Base-by-base conservation (phyloP, 2,888 invertebrate genomes). In the Calephelis perditalis region DNA sequence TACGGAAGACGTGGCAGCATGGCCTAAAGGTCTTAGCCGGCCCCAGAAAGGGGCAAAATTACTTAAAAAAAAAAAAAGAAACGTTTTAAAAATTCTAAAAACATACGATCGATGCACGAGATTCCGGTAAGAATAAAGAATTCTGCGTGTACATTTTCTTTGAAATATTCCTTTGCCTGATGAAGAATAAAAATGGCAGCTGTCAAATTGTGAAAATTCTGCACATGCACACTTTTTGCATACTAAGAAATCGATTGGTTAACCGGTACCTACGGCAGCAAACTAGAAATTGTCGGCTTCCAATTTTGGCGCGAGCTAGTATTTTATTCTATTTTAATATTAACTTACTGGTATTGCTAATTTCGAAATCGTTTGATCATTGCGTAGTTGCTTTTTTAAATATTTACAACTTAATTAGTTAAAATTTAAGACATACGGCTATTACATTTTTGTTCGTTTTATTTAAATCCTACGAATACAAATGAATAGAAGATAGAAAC, bases 141-240 rank as follows among this genome's bases (percentile, higher is more conserved):
- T 35, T 46, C 46, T 35, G 15, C 45, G 35, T 7, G 35, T n/a
- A 54, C 52, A 54, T 54, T 54, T 54, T 54, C 52, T 54, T 54
- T 54, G 52, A 54, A 54, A 54, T 54, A 54, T 36, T 11, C 47
- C 10, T 43, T 49, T 37, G 47, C 58, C 58, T 52, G 36, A 54
- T 54, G 36, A 54, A 54, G 44, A 58, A 37, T 47, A 54, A 44
- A 37, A 37, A 56, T 44, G 12, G 37, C 60, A 56, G 60, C 60
- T 56, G 47, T 56, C 52, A 54, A 54, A 54, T 54, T 54, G 52
- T 56, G 56, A 56, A 60, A 60, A 56, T 60, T 12, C 60, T 40
- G 40, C 56, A 56, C 45, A 46, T 45, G 35, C 56, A 15, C 56
- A 44, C 45, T 56, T 60, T 56, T 60, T 60, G 60, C 60, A 56